Conservation (phyloP, 1,140 invertebrate genomes). For the Monomorium pharaonis region DNA sequence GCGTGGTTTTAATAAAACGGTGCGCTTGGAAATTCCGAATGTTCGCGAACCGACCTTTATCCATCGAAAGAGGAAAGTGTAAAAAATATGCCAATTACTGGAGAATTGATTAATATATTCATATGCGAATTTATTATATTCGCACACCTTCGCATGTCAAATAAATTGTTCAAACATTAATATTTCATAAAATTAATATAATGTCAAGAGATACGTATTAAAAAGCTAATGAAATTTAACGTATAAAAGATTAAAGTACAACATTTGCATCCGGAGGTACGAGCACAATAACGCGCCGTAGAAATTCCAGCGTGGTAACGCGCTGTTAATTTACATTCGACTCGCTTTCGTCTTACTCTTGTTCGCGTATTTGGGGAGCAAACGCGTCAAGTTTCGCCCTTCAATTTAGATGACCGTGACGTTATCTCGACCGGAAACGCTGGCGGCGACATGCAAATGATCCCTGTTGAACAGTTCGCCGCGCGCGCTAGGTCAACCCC, state of each 20-base stretch:
- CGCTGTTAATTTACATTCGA: background rate
- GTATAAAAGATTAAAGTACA: background rate
- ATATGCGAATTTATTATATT: background rate
- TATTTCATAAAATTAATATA: background rate
- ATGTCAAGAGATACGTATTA: background rate
- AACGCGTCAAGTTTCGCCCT: slow-evolving; percentile 23
- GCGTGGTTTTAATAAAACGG: slow-evolving; percentile 38
- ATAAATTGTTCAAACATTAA: background rate
- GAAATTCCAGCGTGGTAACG: background rate
- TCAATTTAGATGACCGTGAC: slow-evolving; percentile 40
- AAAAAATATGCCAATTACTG: background rate
- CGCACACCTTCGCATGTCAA: too few relatives aligned
- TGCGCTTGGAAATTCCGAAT: slow-evolving; percentile 1
- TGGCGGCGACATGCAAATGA: slow-evolving; percentile 69
- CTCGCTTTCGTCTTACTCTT: background rate
- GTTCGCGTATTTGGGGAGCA: background rate
- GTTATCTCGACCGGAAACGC: slow-evolving; percentile 46
- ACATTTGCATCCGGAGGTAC: background rate
- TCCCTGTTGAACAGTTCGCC: slow-evolving; percentile 57
- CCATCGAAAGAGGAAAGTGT: background rate
- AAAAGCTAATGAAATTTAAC: background rate
- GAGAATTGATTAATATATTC: background rate
- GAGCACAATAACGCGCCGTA: background rate
- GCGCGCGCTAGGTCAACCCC: slow-evolving; percentile 52
- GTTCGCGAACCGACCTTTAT: background rate